Percentiles rank a stretch among this genome's conserved stretches.
Evolutionary conservation across 2,888 invertebrate species (phyloP).

Genomic region (Leistus spinibarbis): DNA sequence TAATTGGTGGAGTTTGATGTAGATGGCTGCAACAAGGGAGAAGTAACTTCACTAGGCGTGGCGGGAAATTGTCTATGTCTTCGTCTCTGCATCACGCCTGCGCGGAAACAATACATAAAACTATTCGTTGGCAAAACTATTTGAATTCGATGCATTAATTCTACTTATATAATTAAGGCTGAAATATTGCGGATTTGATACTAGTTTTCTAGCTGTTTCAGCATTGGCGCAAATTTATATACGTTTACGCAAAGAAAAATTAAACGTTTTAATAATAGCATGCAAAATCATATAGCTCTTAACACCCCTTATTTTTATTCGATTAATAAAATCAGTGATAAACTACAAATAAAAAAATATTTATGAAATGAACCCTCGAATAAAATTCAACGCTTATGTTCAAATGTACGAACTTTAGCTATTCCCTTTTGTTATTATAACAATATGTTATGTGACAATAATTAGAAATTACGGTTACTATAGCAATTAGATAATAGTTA

Average conservation of each 20-base stretch:
- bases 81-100: slow-evolving; percentile 64
- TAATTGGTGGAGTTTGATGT: slow-evolving; percentile 52
- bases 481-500: background rate
- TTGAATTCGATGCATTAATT: background rate
- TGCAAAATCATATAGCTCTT: too few species aligned
- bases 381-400: background rate
- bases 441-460: background rate
- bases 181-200: too few species aligned
- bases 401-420: slow-evolving; percentile 26
- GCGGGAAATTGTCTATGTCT: slow-evolving; percentile 45
- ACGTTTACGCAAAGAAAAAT: too few species aligned
- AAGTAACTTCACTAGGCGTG: slow-evolving; percentile 48
- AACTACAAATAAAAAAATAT: background rate
- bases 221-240: too few species aligned
- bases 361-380: background rate
- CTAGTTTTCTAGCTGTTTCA: too few species aligned
- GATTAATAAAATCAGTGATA: too few species aligned
- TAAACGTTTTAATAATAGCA: too few species aligned
- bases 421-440: slow-evolving; percentile 22
- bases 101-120: background rate
- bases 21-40: slow-evolving; percentile 53
- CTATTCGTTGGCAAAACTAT: background rate
- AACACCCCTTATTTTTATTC: too few species aligned
- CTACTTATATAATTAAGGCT: too few species aligned
- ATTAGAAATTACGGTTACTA: background rate